These are phyloP conservation scores for Anodontia alba DNA, from an alignment of 2,888 invertebrate species.

Conservation along the genomic window DNA sequence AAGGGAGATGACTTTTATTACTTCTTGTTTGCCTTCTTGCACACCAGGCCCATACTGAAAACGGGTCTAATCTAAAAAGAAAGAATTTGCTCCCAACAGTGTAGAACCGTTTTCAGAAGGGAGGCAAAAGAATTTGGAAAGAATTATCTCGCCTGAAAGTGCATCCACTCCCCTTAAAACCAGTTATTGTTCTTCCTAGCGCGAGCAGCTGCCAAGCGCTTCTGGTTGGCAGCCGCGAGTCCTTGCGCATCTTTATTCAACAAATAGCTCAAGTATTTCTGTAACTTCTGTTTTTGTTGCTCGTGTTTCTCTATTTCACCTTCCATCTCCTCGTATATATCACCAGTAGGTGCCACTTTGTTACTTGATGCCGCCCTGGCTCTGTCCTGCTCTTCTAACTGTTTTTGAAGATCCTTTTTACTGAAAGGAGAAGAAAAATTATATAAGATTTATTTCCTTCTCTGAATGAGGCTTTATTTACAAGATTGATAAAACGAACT, in stretches of 20 bases:
- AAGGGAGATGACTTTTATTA: too few species aligned
- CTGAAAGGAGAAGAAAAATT: conserved; percentile 25
- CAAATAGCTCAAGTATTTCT: conserved; percentile 54
- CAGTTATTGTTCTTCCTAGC: conserved; percentile 38
- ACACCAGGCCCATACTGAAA: too few species aligned
- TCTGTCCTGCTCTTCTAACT: conserved; percentile 34
- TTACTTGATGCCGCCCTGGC: conserved; percentile 36
- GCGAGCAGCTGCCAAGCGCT: conserved; percentile 39
- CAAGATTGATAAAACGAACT: too few species aligned
- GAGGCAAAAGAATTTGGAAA: too few species aligned
- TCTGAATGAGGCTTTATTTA: too few species aligned
- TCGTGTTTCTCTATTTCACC: conserved; percentile 54
- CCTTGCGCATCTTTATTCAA: conserved; percentile 50
- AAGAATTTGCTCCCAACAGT: too few species aligned
- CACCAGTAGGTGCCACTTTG: conserved; percentile 49
- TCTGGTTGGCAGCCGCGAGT: conserved; percentile 45
- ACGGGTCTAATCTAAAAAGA: too few species aligned
- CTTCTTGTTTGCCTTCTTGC: too few species aligned
- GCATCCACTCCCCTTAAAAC: too few species aligned
- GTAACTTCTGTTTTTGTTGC: conserved; percentile 52
- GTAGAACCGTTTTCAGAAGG: too few species aligned
- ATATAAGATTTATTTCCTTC: too few species aligned
- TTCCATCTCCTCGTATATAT: conserved; percentile 60
- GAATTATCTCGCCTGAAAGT: too few species aligned
- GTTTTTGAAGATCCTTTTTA: conserved; percentile 48